These are phyloP conservation scores for Gobio occitaniae DNA, from an alignment of 2,797 vertebrate species.

Conservation along the genomic window DNA sequence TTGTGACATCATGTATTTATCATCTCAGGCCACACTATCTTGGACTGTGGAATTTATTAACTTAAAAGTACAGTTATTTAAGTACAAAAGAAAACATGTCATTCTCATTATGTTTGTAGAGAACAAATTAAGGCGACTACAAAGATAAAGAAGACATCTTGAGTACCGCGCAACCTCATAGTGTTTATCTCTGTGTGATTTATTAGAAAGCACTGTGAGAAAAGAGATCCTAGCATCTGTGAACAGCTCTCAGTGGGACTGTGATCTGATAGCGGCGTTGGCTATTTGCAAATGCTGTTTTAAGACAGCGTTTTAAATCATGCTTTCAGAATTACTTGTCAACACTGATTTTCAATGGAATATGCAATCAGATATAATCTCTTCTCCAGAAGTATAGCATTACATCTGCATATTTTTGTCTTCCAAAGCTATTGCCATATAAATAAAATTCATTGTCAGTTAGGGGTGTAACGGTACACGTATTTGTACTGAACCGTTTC, in stretches of 20 bases:
- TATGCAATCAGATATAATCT: slow-evolving; percentile 9
- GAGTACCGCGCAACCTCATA: not conserved
- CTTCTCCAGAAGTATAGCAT: not conserved
- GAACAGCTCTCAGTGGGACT: slow-evolving; percentile 2
- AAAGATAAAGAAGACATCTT: not conserved
- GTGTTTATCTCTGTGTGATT: slow-evolving; percentile 4
- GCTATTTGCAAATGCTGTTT: slow-evolving; percentile 26
- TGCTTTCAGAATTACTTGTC: slow-evolving; percentile 8
- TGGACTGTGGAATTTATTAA: not conserved
- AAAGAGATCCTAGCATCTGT: not conserved
- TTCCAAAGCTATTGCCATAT: not conserved
- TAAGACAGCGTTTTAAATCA: not conserved
- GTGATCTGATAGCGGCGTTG: not conserved
- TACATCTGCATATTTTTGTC: not conserved
- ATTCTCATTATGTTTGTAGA: not conserved
- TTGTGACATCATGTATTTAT: not conserved
- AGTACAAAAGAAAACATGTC: not conserved
- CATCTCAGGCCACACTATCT: not conserved
- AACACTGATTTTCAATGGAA: not conserved
- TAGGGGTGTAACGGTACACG: too few relatives aligned
- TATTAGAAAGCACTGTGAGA: not conserved
- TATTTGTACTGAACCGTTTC: too few relatives aligned
- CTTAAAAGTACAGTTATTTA: not conserved
- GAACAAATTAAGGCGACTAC: not conserved
- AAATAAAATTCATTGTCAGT: not conserved